Base-by-base conservation (phyloP, 1,140 invertebrate genomes). In the Zaprionus kolodkinae region DNA sequence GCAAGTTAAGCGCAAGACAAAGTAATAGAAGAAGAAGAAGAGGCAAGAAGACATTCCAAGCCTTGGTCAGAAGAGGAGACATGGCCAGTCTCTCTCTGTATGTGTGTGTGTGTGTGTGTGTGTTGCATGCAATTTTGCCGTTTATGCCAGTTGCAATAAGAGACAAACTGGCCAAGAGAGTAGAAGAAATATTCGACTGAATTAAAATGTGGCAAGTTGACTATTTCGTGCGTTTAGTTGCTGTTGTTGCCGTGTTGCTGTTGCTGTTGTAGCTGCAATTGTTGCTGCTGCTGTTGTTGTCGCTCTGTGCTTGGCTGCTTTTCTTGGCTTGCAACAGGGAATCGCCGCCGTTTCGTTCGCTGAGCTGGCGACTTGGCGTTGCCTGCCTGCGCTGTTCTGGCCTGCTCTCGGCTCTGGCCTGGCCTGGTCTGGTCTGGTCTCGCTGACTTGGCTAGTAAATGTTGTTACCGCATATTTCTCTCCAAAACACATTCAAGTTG, bases 171-270 rank as follows among this genome's bases (percentile, higher is more conserved):
- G 65, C 60, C 61, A 61, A 63, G 67, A 72, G 72, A 40, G 70
- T 61, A 71, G 33, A 76, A 73, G 76, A 87, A 80, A 83, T 83
- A 88, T 89, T 89, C 81, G 69, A 85, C 77, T 89, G 85, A 88
- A 88, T 88, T 89, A 88, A 88, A 88, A 89, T 88, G 85, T 85
- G 85, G 85, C 78, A 87, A 84, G 80, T 87, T 85, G 85, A 89
- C 81, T 88, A 80, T 89, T 79, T 81, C 76, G 85, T 88, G 85
- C 78, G 66, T 75, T 75, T 63, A 50, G 61, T 72, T 78, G 70
- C n/a, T 27, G 10, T 43, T 56, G 33, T 15, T 54, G 27, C 36
- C 21, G 62, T 25, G 10, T 43, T 56, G 33, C 25, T 38, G 33
- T 43, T 40, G 17, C 48, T 15, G 38, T 35, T 52, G 15, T 10